These are phyloP conservation scores for Trisateles emortualis DNA, from an alignment of 2,888 invertebrate species.

Conservation along the genomic window DNA sequence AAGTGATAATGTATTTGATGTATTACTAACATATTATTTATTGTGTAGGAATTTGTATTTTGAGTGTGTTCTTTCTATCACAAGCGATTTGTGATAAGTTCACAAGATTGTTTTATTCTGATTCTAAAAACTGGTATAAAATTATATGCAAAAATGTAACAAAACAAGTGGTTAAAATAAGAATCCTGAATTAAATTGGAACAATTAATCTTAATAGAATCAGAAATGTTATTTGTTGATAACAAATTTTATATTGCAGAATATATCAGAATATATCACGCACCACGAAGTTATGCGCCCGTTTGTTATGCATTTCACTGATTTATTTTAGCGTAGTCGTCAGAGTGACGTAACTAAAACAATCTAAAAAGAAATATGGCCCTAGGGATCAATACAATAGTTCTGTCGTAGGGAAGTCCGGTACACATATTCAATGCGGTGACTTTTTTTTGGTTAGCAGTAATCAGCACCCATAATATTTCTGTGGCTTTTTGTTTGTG, in stretches of 20 bases:
- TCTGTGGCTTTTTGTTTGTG: conserved; percentile 55
- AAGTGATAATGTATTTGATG: conserved; percentile 54
- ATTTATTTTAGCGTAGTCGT: background rate
- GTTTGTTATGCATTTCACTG: background rate
- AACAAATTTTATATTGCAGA: too few species aligned
- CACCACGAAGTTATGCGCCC: too few species aligned
- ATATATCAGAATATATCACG: too few species aligned
- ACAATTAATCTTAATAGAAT: too few species aligned
- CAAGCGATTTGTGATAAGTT: too few species aligned
- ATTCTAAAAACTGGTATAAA: too few species aligned
- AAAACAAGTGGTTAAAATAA: too few species aligned
- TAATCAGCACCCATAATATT: conserved; percentile 38
- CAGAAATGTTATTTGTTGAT: too few species aligned
- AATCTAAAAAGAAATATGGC: background rate
- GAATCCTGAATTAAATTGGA: too few species aligned
- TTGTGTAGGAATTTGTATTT: conserved; percentile 7
- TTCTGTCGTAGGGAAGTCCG: background rate
- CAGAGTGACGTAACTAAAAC: background rate
- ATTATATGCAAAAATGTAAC: too few species aligned
- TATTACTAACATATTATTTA: conserved; percentile 38
- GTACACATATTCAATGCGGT: conserved; percentile 15
- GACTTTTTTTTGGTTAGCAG: conserved; percentile 23
- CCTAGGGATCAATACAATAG: background rate
- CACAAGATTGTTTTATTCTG: too few species aligned
- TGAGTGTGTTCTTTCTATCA: background rate